phyloP scores from a whole-genome alignment of 2,797 vertebrate species.

The Poecilia picta region DNA sequence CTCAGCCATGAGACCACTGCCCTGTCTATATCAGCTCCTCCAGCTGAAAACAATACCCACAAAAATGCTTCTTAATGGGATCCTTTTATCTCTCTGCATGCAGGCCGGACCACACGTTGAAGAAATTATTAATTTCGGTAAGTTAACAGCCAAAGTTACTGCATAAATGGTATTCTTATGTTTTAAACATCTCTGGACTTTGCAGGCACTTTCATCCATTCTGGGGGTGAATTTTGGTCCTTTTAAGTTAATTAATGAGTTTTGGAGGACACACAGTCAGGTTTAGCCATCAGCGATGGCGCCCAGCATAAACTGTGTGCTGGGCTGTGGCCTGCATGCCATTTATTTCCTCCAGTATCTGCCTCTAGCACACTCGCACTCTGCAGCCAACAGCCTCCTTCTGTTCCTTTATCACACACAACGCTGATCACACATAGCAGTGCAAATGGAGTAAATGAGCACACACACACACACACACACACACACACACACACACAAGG shows the following conservation, averaged over 20 bases:
- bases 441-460: constrained; percentile 61
- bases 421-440: constrained; percentile 62
- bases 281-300: constrained; percentile 61
- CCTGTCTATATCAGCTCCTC: constrained; percentile 31
- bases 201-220: constrained; percentile 23
- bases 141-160: constrained; percentile 1
- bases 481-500: constrained; percentile 27
- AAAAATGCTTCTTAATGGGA: constrained; percentile 46
- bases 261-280: constrained; percentile 55
- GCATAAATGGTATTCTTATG: background rate
- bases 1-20: constrained; percentile 23
- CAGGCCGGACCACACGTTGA: constrained; percentile 45
- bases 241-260: constrained; percentile 62
- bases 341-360: constrained; percentile 75
- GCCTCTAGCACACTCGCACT: constrained; percentile 69
- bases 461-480: constrained; percentile 24
- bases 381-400: constrained; percentile 73
- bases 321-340: constrained; percentile 63
- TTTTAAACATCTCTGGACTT: constrained; percentile 21
- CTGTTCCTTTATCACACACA: constrained; percentile 74
- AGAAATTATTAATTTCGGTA: constrained; percentile 21
- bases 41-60: constrained; percentile 30
- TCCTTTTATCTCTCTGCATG: constrained; percentile 48
- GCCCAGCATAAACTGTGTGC: constrained; percentile 60
- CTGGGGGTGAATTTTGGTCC: constrained; percentile 12